Conservation (phyloP, 2,113 vertebrate species). For the Etheostoma spectabile region DNA sequence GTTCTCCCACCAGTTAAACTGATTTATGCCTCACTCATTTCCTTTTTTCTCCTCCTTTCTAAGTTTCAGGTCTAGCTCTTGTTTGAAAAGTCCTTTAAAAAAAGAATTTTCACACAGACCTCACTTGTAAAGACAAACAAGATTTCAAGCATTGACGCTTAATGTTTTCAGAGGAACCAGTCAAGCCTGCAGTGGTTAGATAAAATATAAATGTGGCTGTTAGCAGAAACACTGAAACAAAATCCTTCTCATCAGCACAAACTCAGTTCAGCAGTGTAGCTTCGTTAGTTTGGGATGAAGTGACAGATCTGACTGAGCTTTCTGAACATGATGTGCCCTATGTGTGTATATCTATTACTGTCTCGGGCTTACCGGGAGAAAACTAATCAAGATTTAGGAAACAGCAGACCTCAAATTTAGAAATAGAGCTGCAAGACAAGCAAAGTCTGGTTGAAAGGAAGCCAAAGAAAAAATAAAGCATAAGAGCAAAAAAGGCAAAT, state of each 20-base stretch:
- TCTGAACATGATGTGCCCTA: not conserved
- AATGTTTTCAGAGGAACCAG: not conserved
- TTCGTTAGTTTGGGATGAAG: not conserved
- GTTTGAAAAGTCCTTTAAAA: conserved; percentile 2
- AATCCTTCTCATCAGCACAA: not conserved
- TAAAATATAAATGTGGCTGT: not conserved
- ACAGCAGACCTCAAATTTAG: conserved; percentile 2
- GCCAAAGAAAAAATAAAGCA: not conserved
- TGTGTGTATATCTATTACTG: not conserved
- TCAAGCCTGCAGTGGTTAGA: not conserved
- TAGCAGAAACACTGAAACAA: not conserved
- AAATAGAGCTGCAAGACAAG: not conserved
- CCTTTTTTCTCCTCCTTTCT: not conserved
- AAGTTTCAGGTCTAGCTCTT: conserved; percentile 8
- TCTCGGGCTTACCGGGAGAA: not conserved
- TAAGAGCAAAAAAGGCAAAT: not conserved
- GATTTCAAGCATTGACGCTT: not conserved
- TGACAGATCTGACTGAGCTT: not conserved
- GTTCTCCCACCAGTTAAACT: conserved; percentile 2
- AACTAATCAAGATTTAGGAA: not conserved
- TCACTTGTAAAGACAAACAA: not conserved
- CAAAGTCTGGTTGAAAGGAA: not conserved
- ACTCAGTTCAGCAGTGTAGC: not conserved
- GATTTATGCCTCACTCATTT: conserved; percentile 31
- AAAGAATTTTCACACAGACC: not conserved